Evolutionary conservation across 1,140 invertebrate genomes (phyloP).

Genomic region (Anadara kagoshimensis): DNA sequence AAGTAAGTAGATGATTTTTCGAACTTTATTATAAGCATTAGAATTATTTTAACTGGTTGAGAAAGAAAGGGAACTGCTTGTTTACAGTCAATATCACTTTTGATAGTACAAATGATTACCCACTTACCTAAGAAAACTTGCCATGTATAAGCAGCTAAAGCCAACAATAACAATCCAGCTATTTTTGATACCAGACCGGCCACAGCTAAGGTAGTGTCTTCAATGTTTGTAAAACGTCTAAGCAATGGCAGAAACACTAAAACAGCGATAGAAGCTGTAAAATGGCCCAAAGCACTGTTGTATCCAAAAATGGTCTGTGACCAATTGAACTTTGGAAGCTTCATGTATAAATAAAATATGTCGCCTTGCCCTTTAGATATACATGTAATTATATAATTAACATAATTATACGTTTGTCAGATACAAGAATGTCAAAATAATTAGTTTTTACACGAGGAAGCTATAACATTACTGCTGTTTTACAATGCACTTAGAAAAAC

Average conservation of each 20-base stretch:
- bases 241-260: conserved; percentile 66
- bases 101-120: background rate
- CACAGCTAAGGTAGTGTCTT: conserved; percentile 67
- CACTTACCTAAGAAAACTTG: conserved; percentile 71
- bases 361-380: conserved; percentile 74
- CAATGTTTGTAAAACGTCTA: conserved; percentile 43
- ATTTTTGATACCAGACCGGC: conserved; percentile 72
- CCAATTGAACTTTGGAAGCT: conserved; percentile 67
- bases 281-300: conserved; percentile 72
- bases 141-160: conserved; percentile 60
- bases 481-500: no score
- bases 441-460: no score
- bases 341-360: conserved; percentile 58
- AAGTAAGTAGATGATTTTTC: no score
- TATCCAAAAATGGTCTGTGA: conserved; percentile 69
- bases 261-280: conserved; percentile 68
- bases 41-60: no score
- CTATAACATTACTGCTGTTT: no score
- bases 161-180: conserved; percentile 66
- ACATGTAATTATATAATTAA: no score
- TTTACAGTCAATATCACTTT: no score
- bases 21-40: no score
- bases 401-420: conserved; percentile 43
- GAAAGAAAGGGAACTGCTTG: no score
- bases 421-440: no score